A percentile compares a stretch with the other conserved stretches of the same genome.
These are phyloP conservation scores for Telmatherina bonti DNA, from an alignment of 2,797 vertebrate species.

Conservation along the genomic window DNA sequence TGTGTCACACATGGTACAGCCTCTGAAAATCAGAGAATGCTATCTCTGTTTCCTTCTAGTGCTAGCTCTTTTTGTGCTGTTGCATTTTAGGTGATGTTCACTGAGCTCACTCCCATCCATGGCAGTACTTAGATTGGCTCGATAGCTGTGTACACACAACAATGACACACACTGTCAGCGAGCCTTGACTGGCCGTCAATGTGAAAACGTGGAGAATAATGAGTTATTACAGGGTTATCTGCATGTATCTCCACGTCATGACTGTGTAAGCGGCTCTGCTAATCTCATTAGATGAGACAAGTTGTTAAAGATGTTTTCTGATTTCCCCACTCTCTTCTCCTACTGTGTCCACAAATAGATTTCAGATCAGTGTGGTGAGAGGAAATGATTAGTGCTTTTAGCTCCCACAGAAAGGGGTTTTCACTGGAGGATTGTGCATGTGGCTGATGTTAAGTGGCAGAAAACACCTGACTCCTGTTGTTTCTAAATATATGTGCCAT, in stretches of 20 bases:
- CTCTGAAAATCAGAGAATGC: constrained; percentile 59
- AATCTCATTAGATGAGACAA: constrained; percentile 86
- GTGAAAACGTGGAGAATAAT: constrained; percentile 79
- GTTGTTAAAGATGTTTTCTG: constrained; percentile 83
- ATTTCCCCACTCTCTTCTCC: constrained; percentile 69
- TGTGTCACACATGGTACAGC: constrained; percentile 72
- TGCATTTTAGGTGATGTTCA: constrained; percentile 54
- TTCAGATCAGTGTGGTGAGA: constrained; percentile 72
- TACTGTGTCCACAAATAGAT: constrained; percentile 79
- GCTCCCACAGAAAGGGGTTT: constrained; percentile 56
- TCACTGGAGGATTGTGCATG: constrained; percentile 38
- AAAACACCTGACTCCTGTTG: constrained; percentile 62
- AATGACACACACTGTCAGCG: constrained; percentile 60
- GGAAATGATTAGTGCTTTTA: constrained; percentile 71
- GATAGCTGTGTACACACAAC: constrained; percentile 65
- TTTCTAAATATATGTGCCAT: constrained; percentile 68
- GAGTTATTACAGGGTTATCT: constrained; percentile 83
- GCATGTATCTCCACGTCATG: constrained; percentile 81
- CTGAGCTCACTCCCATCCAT: constrained; percentile 43
- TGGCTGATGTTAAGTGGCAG: constrained; percentile 44
- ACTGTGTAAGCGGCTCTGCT: constrained; percentile 78
- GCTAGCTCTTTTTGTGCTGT: constrained; percentile 56
- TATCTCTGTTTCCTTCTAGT: constrained; percentile 57
- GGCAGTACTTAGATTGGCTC: constrained; percentile 58
- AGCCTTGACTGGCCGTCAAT: constrained; percentile 63